Evolutionary conservation across 23 tunicate species (phyloP).

Genomic region (Trididemnum nubilum): DNA sequence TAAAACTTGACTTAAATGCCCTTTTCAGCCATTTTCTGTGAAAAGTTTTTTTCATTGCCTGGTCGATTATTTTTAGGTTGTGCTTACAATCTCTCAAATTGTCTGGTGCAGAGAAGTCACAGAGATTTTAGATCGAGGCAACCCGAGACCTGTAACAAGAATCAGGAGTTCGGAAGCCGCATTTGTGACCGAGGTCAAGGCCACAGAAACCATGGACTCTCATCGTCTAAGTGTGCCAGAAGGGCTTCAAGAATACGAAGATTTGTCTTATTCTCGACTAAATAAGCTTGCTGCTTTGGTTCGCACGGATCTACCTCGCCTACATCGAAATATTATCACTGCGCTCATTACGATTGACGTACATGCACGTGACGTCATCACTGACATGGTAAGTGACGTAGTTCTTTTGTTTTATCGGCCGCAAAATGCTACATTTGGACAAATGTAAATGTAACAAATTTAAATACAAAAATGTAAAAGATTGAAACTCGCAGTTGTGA

Average conservation of each 20-base stretch:
- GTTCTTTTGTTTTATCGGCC: not conserved
- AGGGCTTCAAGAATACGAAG: constrained; percentile 52
- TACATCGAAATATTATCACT: constrained; percentile 82
- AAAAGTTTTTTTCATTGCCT: too few species aligned
- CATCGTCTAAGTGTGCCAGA: constrained; percentile 30
- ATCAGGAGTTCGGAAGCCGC: not conserved
- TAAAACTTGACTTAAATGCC: too few species aligned
- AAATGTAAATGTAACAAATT: too few species aligned
- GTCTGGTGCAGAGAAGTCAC: constrained; percentile 91
- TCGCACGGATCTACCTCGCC: constrained; percentile 68
- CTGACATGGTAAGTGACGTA: constrained; percentile 66
- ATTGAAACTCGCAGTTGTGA: not conserved
- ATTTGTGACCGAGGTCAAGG: not conserved
- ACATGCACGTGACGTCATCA: constrained; percentile 92
- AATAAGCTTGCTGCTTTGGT: constrained; percentile 87
- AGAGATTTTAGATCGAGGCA: constrained; percentile 14
- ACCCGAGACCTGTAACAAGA: too few species aligned
- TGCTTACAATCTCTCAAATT: constrained; percentile 85
- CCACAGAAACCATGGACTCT: constrained; percentile 18
- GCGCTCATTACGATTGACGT: constrained; percentile 96
- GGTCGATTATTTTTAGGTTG: constrained; percentile 69
- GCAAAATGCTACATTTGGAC: too few species aligned
- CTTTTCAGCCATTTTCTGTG: too few species aligned
- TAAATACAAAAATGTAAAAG: not conserved
- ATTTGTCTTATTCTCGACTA: constrained; percentile 36